phyloP scores from a whole-genome alignment of 2,888 invertebrate species.

The Periphyllus acericola region DNA sequence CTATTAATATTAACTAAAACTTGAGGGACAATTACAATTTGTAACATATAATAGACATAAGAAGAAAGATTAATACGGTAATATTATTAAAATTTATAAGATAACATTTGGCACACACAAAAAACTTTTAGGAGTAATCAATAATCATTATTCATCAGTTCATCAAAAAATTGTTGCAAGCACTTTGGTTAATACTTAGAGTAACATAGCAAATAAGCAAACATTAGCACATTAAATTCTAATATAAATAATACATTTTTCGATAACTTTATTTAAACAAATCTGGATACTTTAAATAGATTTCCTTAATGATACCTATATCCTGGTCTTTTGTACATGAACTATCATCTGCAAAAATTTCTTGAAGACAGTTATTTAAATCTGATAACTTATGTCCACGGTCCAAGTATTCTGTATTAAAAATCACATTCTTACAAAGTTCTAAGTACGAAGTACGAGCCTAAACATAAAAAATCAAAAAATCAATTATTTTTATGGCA shows the following conservation, averaged over 20 bases:
- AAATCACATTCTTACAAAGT: slow-evolving; percentile 81
- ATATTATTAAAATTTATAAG: not conserved
- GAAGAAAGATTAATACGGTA: not conserved
- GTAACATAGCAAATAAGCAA: slow-evolving; percentile 21
- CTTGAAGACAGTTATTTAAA: slow-evolving; percentile 79
- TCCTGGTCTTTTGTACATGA: slow-evolving; percentile 50
- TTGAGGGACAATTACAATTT: not conserved
- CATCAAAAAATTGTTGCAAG: not conserved
- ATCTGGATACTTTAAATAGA: slow-evolving; percentile 53
- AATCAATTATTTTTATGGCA: not conserved
- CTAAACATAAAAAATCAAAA: slow-evolving; percentile 68
- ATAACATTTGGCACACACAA: slow-evolving; percentile 42
- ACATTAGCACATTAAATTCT: slow-evolving; percentile 16
- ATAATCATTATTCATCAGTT: too few relatives aligned
- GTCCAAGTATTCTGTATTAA: slow-evolving; percentile 83
- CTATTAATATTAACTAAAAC: not conserved
- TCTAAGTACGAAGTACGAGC: slow-evolving; percentile 81
- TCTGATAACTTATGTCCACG: slow-evolving; percentile 85
- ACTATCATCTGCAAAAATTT: slow-evolving; percentile 50
- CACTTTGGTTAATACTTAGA: slow-evolving; percentile 9
- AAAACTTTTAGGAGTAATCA: not conserved
- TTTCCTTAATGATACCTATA: slow-evolving; percentile 36
- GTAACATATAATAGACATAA: slow-evolving; percentile 1
- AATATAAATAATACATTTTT: not conserved
- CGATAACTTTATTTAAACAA: slow-evolving; percentile 13